Conservation (phyloP, 2,888 invertebrate genomes). For the Acanthococcus lagerstroemiae region DNA sequence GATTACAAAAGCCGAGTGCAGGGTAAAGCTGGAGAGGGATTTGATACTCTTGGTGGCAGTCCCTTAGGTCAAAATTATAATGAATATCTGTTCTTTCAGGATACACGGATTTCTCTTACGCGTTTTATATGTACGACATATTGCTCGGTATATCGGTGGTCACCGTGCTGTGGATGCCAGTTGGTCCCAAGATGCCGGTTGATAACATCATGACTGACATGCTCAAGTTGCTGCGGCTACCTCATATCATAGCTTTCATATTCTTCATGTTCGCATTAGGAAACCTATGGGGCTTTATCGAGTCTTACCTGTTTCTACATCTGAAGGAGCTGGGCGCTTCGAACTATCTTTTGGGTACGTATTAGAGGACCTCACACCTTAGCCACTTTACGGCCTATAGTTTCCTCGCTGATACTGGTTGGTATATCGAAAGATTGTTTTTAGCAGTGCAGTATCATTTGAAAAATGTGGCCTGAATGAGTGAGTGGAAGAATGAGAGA, state of each 20-base stretch:
- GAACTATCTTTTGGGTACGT: slow-evolving; percentile 65
- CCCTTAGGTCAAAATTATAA: no score
- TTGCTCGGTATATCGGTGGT: slow-evolving; percentile 61
- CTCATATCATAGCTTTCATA: slow-evolving; percentile 69
- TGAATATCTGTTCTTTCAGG: slow-evolving; percentile 46
- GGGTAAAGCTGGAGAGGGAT: slow-evolving; percentile 38
- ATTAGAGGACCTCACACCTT: no score
- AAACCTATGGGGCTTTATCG: slow-evolving; percentile 80
- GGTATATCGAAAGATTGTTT: no score
- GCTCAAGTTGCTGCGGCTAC: slow-evolving; percentile 62
- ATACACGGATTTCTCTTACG: slow-evolving; percentile 75
- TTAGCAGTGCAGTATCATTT: no score
- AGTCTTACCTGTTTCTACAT: slow-evolving; percentile 77
- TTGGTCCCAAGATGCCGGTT: slow-evolving; percentile 65
- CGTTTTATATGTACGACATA: slow-evolving; percentile 72
- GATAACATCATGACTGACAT: slow-evolving; percentile 68
- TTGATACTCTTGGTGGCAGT: not conserved
- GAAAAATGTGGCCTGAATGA: no score
- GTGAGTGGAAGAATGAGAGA: no score
- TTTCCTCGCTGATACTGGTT: no score
- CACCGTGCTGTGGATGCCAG: slow-evolving; percentile 64
- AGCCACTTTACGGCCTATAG: no score
- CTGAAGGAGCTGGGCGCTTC: slow-evolving; percentile 73
- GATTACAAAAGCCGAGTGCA: slow-evolving; percentile 53
- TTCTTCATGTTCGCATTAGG: slow-evolving; percentile 71